Conservation (phyloP, 2,113 vertebrate species). For the Colistium nudipinnis region DNA sequence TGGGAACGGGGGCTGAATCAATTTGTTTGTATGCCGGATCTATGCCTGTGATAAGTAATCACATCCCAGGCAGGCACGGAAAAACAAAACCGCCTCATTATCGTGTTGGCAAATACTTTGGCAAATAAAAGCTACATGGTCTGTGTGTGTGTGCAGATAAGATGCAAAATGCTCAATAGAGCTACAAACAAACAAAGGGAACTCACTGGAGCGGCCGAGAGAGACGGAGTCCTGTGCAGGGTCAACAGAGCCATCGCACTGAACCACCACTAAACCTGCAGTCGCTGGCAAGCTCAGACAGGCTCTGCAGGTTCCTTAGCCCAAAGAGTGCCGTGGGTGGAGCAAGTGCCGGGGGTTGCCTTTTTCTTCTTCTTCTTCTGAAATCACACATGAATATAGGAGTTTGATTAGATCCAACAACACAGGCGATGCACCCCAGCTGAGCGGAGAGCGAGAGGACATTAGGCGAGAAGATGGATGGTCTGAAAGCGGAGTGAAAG, state of each 20-base stretch:
- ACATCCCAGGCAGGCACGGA: background rate
- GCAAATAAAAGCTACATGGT: too few species aligned
- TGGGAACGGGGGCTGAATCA: slow-evolving; percentile 9
- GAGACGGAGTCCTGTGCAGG: slow-evolving; percentile 83
- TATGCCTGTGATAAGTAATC: slow-evolving; percentile 24
- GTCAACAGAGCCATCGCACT: slow-evolving; percentile 87
- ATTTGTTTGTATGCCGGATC: background rate
- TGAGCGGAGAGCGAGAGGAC: background rate
- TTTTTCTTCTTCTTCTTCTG: too few species aligned
- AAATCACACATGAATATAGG: slow-evolving; percentile 41
- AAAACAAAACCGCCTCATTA: slow-evolving; percentile 17
- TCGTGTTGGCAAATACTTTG: slow-evolving; percentile 12
- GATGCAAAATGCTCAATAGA: slow-evolving; percentile 1
- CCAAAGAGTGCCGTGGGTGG: slow-evolving; percentile 14
- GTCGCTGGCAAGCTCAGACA: slow-evolving; percentile 56
- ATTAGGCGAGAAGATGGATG: background rate
- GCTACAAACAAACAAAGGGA: too few species aligned
- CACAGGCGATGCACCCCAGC: background rate
- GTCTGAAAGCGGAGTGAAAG: background rate
- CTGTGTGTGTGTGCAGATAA: background rate
- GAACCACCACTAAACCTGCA: slow-evolving; percentile 25
- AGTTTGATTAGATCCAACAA: background rate
- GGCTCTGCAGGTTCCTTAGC: slow-evolving; percentile 54
- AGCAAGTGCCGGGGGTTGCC: background rate
- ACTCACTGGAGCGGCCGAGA: slow-evolving; percentile 73